These are phyloP conservation scores for Cistogaster globosa DNA, from an alignment of 2,888 invertebrate genomes.

Conservation along the genomic window DNA sequence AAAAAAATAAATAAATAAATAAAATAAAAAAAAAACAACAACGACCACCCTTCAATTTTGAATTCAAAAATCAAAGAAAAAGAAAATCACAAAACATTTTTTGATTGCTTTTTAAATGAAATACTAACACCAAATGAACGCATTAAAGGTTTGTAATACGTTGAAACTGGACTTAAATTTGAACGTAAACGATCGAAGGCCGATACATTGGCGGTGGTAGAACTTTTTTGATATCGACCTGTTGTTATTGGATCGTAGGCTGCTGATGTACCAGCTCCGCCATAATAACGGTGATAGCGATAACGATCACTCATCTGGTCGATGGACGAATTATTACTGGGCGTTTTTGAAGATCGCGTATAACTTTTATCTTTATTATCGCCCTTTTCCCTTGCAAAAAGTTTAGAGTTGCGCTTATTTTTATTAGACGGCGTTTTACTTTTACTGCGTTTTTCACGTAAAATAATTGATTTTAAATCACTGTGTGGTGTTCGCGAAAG, in stretches of 20 bases:
- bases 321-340: constrained; percentile 64
- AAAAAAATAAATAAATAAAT: no score
- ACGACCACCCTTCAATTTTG: constrained; percentile 4
- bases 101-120: constrained; percentile 22
- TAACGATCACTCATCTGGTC: constrained; percentile 81
- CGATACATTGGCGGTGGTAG: constrained; percentile 77
- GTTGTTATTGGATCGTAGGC: constrained; percentile 56
- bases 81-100: constrained; percentile 34
- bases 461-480: constrained; percentile 70
- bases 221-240: constrained; percentile 80
- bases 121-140: constrained; percentile 82
- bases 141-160: constrained; percentile 82
- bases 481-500: constrained; percentile 44
- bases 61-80: constrained; percentile 34
- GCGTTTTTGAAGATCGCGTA: constrained; percentile 56
- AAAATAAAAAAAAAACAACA: background rate
- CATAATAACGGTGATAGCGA: constrained; percentile 79
- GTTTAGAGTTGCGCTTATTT: constrained; percentile 70
- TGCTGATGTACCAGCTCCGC: constrained; percentile 73
- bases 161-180: constrained; percentile 81
- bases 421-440: constrained; percentile 77
- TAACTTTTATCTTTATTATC: constrained; percentile 70
- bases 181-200: constrained; percentile 82
- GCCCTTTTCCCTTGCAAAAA: constrained; percentile 69
- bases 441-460: constrained; percentile 73